Conservation (phyloP, 2,888 invertebrate genomes). For the Drosophila sordidula region DNA sequence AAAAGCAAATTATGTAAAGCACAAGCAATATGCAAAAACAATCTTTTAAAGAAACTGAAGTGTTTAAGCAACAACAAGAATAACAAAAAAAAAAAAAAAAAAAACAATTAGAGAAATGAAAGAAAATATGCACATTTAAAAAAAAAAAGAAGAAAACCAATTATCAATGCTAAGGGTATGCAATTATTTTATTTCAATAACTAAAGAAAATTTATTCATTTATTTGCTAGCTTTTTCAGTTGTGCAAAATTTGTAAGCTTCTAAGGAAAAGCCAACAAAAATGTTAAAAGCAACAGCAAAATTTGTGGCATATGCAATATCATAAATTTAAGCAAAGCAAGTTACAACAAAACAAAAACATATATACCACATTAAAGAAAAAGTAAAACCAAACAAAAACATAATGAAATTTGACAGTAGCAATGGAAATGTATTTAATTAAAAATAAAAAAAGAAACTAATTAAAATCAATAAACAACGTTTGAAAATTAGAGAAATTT, state of each 20-base stretch:
- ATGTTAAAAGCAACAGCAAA: constrained; percentile 43
- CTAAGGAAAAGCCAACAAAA: constrained; percentile 25
- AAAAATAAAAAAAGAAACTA: constrained; percentile 21
- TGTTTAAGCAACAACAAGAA: constrained; percentile 45
- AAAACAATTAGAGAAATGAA: constrained; percentile 25
- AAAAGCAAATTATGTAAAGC: constrained; percentile 16
- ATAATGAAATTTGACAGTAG: constrained; percentile 47
- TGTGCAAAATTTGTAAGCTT: constrained; percentile 53
- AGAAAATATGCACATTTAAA: constrained; percentile 23
- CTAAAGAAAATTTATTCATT: constrained; percentile 25
- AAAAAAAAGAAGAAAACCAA: constrained; percentile 13
- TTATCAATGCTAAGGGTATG: constrained; percentile 24
- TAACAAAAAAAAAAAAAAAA: constrained; percentile 9
- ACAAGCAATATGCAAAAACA: constrained; percentile 29
- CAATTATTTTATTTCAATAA: constrained; percentile 40
- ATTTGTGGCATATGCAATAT: constrained; percentile 76
- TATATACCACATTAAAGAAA: constrained; percentile 18
- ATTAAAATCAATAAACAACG: constrained; percentile 43
- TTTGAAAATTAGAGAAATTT: constrained; percentile 26
- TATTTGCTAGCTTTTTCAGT: constrained; percentile 66
- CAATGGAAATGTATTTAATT: constrained; percentile 57
- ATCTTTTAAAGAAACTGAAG: constrained; percentile 20
- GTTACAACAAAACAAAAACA: constrained; percentile 28
- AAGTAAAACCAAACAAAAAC: constrained; percentile 24
- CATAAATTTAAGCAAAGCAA: constrained; percentile 61